Percentiles rank a stretch among this genome's conserved stretches.
Conservation (phyloP, 1,140 invertebrate species). For the Triops longicaudatus region DNA sequence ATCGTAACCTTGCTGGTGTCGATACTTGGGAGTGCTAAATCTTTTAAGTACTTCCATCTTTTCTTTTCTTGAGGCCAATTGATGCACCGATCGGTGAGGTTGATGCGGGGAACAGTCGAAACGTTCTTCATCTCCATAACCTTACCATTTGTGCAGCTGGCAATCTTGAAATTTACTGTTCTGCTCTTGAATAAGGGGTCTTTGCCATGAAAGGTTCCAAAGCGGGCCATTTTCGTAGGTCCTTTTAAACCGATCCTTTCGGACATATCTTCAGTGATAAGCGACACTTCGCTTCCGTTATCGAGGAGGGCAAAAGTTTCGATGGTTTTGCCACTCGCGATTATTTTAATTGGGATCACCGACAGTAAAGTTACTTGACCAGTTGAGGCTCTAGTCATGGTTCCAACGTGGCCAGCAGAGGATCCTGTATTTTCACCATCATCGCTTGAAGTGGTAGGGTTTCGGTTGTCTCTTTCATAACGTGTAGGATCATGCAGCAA, state of each 20-base stretch:
- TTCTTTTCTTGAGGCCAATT: constrained; percentile 16
- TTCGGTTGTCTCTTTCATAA: neutral
- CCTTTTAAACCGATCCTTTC: neutral
- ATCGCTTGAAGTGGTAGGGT: neutral
- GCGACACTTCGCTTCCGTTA: neutral
- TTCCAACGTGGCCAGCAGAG: neutral
- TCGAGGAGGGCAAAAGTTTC: neutral
- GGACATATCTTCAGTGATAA: neutral
- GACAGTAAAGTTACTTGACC: neutral
- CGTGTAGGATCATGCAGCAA: neutral
- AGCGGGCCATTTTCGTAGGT: no score
- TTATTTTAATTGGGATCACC: no score
- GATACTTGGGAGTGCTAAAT: neutral
- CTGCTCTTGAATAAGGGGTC: neutral
- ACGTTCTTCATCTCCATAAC: neutral
- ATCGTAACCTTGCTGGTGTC: neutral
- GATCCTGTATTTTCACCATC: neutral
- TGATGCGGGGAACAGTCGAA: neutral
- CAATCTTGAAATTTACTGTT: neutral
- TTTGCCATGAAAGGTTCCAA: constrained; percentile 20
- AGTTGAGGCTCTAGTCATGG: neutral
- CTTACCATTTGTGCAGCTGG: neutral
- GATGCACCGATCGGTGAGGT: neutral
- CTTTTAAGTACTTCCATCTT: constrained; percentile 2
- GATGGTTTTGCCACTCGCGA: neutral